Evolutionary conservation across 2,113 vertebrate species (phyloP).

Genomic region (Myrmecophaga tridactyla): DNA sequence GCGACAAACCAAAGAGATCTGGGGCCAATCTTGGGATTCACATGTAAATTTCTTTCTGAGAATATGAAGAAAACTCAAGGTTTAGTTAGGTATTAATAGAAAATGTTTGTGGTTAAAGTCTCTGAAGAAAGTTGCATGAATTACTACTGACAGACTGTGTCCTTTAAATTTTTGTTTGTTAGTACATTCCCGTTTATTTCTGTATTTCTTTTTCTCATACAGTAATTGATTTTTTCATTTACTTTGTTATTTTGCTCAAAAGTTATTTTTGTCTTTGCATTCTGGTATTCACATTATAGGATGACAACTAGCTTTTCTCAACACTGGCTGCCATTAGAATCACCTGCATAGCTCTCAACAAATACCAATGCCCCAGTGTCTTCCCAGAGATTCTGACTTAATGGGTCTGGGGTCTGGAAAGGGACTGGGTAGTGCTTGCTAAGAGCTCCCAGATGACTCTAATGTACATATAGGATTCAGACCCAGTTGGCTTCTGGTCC

Average conservation of each 20-base stretch:
- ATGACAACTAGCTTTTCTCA: neutral
- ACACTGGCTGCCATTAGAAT: neutral
- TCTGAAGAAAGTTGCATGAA: constrained; percentile 6
- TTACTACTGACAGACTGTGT: neutral
- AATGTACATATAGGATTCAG: neutral
- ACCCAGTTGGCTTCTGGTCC: neutral
- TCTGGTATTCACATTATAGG: neutral
- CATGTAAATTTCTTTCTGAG: neutral
- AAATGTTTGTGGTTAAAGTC: neutral
- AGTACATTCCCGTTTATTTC: neutral
- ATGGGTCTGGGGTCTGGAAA: neutral
- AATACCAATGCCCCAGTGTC: neutral
- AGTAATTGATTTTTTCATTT: neutral
- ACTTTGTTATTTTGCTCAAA: constrained; percentile 23
- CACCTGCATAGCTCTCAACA: neutral
- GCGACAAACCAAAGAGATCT: neutral
- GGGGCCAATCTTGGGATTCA: neutral
- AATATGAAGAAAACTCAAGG: constrained; percentile 1
- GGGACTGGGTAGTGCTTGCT: neutral
- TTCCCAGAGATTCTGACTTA: neutral
- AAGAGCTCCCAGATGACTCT: neutral
- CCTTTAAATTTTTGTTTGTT: neutral
- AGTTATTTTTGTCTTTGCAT: constrained; percentile 12
- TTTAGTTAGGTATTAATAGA: neutral
- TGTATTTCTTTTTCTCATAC: neutral